Evolutionary conservation across 1,140 invertebrate genomes (phyloP).

Genomic region (Papilio polyxenes): DNA sequence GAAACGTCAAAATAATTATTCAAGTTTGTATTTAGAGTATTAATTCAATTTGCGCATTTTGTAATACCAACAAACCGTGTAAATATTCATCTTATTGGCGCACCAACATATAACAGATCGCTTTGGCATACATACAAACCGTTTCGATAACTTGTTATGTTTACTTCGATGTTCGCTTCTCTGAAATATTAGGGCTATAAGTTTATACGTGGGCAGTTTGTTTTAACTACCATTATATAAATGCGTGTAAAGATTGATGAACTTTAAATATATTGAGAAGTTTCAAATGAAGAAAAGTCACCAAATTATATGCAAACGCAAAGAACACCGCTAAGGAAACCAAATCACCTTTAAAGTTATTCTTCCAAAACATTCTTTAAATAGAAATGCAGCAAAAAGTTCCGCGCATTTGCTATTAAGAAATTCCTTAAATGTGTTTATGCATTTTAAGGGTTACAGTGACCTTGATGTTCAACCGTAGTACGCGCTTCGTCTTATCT

Average conservation of each 20-base stretch:
- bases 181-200: slow-evolving; percentile 32
- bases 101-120: slow-evolving; percentile 28
- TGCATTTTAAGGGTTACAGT: background rate
- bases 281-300: background rate
- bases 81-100: background rate
- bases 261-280: slow-evolving; percentile 21
- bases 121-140: slow-evolving; percentile 51
- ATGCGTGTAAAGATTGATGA: background rate
- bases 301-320: no score
- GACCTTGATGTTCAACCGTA: slow-evolving; percentile 1
- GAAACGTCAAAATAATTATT: background rate
- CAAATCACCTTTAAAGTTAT: background rate
- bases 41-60: background rate
- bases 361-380: background rate
- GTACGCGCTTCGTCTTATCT: slow-evolving; percentile 7
- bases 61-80: background rate
- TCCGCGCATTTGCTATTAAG: background rate
- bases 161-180: slow-evolving; percentile 45
- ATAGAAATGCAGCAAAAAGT: background rate
- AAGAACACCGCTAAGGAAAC: no score
- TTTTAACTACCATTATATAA: slow-evolving; percentile 5
- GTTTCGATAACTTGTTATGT: slow-evolving; percentile 52
- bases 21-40: background rate
- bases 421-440: background rate
- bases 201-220: slow-evolving; percentile 19